A percentile compares a stretch with the other conserved stretches of the same genome.
These are phyloP conservation scores for Sciaenops ocellatus DNA, from an alignment of 2,797 vertebrate genomes.

Conservation along the genomic window DNA sequence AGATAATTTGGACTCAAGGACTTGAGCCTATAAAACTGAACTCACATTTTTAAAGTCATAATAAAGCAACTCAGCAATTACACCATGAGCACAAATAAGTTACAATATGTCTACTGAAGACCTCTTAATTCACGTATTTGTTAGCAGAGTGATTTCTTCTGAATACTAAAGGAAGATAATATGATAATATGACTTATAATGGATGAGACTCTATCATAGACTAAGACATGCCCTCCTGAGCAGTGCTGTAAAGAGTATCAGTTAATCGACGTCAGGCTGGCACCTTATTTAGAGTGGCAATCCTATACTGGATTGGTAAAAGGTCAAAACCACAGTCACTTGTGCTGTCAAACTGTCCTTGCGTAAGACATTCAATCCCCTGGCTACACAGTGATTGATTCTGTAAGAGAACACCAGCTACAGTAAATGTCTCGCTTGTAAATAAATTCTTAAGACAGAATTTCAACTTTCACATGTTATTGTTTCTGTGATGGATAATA, in stretches of 20 bases:
- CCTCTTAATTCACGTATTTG: background rate
- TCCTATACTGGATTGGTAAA: conserved; percentile 43
- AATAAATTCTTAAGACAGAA: conserved; percentile 22
- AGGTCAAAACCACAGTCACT: conserved; percentile 47
- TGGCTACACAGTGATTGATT: conserved; percentile 29
- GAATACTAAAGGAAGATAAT: conserved; percentile 11
- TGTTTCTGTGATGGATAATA: conserved; percentile 37
- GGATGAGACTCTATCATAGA: conserved; percentile 16
- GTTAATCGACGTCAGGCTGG: conserved; percentile 36
- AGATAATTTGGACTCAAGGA: background rate
- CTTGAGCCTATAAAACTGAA: background rate
- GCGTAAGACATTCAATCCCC: conserved; percentile 35
- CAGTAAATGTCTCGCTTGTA: conserved; percentile 34
- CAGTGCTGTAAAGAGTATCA: conserved; percentile 33
- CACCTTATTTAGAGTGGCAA: conserved; percentile 48
- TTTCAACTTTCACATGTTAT: conserved; percentile 21
- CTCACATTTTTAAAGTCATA: conserved; percentile 6
- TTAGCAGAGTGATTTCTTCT: conserved; percentile 1
- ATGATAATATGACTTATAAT: conserved; percentile 15
- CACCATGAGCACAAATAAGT: background rate
- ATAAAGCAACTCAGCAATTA: conserved; percentile 3
- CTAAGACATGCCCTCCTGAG: conserved; percentile 15
- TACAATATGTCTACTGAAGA: background rate
- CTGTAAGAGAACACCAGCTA: conserved; percentile 32
- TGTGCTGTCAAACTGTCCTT: conserved; percentile 53